Conservation (phyloP, 2,888 invertebrate genomes). For the Himalopsyche japonica region DNA sequence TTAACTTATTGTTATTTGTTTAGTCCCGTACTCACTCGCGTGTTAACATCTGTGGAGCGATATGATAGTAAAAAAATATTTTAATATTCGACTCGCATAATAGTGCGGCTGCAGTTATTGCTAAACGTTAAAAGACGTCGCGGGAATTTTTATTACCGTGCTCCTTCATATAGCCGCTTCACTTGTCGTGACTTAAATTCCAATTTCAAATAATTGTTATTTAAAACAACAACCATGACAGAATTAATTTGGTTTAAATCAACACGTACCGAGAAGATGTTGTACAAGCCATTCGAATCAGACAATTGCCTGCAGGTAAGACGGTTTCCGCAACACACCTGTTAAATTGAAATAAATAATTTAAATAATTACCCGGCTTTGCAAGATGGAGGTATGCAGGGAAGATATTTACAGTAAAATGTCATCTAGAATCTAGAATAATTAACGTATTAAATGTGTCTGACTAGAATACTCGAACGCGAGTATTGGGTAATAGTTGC, state of each 20-base stretch:
- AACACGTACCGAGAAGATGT: background rate
- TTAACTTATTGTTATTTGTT: too few relatives aligned
- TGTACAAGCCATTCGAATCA: background rate
- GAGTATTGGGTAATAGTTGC: too few relatives aligned
- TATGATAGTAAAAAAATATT: background rate
- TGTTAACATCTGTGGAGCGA: too few relatives aligned
- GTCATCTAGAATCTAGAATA: too few relatives aligned
- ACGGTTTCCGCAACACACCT: background rate
- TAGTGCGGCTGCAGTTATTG: background rate
- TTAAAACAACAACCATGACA: background rate
- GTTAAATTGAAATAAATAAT: background rate
- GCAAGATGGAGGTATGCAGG: too few relatives aligned
- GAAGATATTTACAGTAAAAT: too few relatives aligned
- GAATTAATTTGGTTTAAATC: background rate
- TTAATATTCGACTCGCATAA: background rate
- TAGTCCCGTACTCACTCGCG: too few relatives aligned
- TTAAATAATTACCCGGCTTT: background rate
- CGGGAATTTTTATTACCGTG: background rate
- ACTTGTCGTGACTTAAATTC: background rate
- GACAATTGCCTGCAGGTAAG: background rate
- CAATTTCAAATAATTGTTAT: background rate
- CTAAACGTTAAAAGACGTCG: background rate
- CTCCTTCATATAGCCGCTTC: background rate
- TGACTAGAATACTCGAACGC: too few relatives aligned
- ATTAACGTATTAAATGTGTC: too few relatives aligned